Conservation (phyloP, 1,140 invertebrate genomes). For the Chrysoperla carnea region DNA sequence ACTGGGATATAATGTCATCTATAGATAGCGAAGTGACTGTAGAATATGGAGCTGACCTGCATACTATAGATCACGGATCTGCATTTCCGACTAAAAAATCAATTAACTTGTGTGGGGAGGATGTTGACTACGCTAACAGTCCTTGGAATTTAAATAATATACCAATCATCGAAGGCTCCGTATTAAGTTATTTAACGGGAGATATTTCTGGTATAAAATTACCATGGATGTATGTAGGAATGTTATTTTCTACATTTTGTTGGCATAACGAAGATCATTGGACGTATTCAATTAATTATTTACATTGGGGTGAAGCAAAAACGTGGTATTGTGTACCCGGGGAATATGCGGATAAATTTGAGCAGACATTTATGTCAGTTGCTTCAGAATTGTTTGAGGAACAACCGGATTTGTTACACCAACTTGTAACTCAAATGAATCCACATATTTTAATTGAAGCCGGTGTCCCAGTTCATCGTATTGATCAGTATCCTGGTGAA, state of each 20-base stretch:
- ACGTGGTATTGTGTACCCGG: slow-evolving; percentile 96
- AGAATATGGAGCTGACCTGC: slow-evolving; percentile 97
- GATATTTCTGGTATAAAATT: slow-evolving; percentile 98
- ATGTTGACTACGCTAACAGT: slow-evolving; percentile 82
- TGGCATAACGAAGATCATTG: slow-evolving; percentile 99
- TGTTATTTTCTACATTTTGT: slow-evolving; percentile 99
- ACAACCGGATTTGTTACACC: slow-evolving; percentile 92
- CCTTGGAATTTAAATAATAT: slow-evolving; percentile 98
- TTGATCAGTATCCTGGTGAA: slow-evolving; percentile 94
- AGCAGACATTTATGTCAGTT: slow-evolving; percentile 82
- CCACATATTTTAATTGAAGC: slow-evolving; percentile 85
- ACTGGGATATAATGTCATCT: slow-evolving; percentile 93
- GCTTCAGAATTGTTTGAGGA: slow-evolving; percentile 92
- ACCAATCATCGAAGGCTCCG: slow-evolving; percentile 81
- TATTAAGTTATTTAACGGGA: slow-evolving; percentile 89
- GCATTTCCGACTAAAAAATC: slow-evolving; percentile 91
- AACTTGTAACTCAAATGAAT: slow-evolving; percentile 98
- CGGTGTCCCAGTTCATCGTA: slow-evolving; percentile 51
- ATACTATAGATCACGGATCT: slow-evolving; percentile 95
- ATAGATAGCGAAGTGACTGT: slow-evolving; percentile 95
- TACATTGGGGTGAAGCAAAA: slow-evolving; percentile 88
- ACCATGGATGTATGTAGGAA: slow-evolving; percentile 99
- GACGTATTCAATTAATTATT: slow-evolving; percentile 99
- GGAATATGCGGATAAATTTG: slow-evolving; percentile 79
- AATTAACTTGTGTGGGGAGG: slow-evolving; percentile 50